Evolutionary conservation across 2,113 vertebrate genomes (phyloP).

Genomic region (Thalassoma bifasciatum): DNA sequence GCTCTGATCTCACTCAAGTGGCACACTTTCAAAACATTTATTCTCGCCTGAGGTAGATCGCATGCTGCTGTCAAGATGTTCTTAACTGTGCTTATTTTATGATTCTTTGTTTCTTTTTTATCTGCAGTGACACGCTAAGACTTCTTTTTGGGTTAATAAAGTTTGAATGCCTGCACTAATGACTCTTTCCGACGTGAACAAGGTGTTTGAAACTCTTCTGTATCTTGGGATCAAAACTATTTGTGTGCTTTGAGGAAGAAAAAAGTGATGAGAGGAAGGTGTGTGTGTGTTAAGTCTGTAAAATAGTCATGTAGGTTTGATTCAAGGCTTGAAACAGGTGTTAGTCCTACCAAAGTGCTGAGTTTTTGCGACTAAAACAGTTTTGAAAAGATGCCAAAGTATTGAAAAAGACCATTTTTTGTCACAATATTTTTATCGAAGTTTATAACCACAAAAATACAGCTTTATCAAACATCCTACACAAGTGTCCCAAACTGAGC

Average conservation of each 20-base stretch:
- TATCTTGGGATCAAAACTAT: neutral
- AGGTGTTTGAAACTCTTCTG: neutral
- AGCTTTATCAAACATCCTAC: too few species aligned
- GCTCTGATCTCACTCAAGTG: slow-evolving; percentile 18
- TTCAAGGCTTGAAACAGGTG: too few species aligned
- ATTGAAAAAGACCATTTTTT: too few species aligned
- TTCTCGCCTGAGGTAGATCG: slow-evolving; percentile 2
- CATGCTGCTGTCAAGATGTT: slow-evolving; percentile 24
- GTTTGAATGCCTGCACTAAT: slow-evolving; percentile 7
- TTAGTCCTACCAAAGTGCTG: too few species aligned
- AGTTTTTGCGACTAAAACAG: too few species aligned
- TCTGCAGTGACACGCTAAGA: neutral
- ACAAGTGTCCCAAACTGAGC: too few species aligned
- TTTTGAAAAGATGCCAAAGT: neutral
- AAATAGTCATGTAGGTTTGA: too few species aligned
- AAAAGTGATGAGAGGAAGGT: too few species aligned
- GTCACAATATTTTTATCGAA: too few species aligned
- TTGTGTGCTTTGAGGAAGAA: neutral
- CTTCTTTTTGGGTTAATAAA: neutral
- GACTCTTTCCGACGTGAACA: neutral
- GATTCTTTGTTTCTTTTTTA: slow-evolving; percentile 17
- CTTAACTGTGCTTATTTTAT: neutral
- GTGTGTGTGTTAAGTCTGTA: too few species aligned
- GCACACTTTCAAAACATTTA: slow-evolving; percentile 11
- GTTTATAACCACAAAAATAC: too few species aligned